Evolutionary conservation across 2,113 vertebrate species (phyloP), one percentile per base, ranked within the genome.

Genomic region (Cynopterus brachyotis): DNA sequence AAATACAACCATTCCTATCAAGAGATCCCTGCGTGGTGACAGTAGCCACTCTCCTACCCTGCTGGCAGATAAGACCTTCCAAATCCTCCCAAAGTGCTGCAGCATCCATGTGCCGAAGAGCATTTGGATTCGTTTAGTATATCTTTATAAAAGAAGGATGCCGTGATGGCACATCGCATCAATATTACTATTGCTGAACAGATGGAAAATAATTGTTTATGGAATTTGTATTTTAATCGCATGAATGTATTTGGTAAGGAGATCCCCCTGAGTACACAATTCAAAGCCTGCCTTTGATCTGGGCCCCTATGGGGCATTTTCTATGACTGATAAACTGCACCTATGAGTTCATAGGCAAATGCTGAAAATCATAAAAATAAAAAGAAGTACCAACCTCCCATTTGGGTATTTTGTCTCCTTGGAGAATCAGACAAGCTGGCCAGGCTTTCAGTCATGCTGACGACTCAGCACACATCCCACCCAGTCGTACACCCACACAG

Each of bases 151-250:
- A 45, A 16, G 24, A 88, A 80, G 64, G 30, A 84, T 15, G 7
- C 79, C 24, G 15, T 26, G 35, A 78, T 42, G 73, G 40, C 45
- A 53, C 45, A 70, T 42, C 67, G 45, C 88, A n/a, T 69, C 30
- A 2, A 62, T 64, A 40, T 79, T 79, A 35, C 59, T 92, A 45
- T 70, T 82, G 47, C 95, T 94, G 96, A 97, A 82, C 95, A 97
- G 97, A 97, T 96, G 95, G 93, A 95, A 96, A 96, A 95, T 96
- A 88, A 96, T 88, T 93, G 93, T 95, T 90, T 87, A 80, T 93
- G 93, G 95, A 97, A 96, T 97, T 96, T 95, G 89, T 86, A 69
- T 97, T 97, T 96, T 97, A 98, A 97, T 96, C 78, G 9, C 82
- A 96, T 97, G 96, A 94, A 97, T 66, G 80, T 97, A 75, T 97